Evolutionary conservation across 2,797 vertebrate genomes (phyloP), one percentile per base, ranked within the genome.

Genomic region (Eremophila alpestris): DNA sequence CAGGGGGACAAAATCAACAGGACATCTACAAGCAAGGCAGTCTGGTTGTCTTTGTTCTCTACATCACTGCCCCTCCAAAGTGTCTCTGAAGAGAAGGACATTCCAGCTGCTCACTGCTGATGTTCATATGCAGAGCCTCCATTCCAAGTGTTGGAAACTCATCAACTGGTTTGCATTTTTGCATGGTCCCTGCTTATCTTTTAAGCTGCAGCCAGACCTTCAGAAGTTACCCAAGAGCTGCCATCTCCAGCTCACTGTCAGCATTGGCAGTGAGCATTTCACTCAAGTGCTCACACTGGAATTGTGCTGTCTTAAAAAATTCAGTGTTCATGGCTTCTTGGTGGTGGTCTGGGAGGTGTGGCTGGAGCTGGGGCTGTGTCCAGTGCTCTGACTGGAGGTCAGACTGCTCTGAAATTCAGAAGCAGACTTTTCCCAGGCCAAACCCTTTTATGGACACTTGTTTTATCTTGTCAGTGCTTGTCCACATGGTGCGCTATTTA

Each of bases 391-490:
- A 38, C 63, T 62, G n/a, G 9, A 87, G 29, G 56, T 38, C 38
- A 38, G 38, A 38, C 41, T 45, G 60, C 52, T 88, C 90, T 86
- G 67, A 80, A 89, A 85, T 87, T 59, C 89, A 93, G 73, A 49
- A 92, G 56, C 78, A 94, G 83, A 51, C 16, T 89, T 95, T 96
- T 95, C 96, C 90, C 90, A 96, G 87, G 91, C 78, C 81, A 70
- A 40, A 71, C 36, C 18, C 91, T 63, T 92, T 70, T 73, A 59
- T 58, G 80, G 84, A 65, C 45, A 41, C 74, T 94, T 91, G 84
- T 95, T 96, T 90, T 81, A 83, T 95, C 96, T 92, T 97, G 96
- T 93, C 71, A 40, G 83, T 83, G 77, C 91, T 91, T 91, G 93
- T 82, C 83, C 18, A 8, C 38, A 36, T 68, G 67, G 43, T 54